Base-by-base conservation (phyloP, 2,888 invertebrate species). In the Euclidia mi region DNA sequence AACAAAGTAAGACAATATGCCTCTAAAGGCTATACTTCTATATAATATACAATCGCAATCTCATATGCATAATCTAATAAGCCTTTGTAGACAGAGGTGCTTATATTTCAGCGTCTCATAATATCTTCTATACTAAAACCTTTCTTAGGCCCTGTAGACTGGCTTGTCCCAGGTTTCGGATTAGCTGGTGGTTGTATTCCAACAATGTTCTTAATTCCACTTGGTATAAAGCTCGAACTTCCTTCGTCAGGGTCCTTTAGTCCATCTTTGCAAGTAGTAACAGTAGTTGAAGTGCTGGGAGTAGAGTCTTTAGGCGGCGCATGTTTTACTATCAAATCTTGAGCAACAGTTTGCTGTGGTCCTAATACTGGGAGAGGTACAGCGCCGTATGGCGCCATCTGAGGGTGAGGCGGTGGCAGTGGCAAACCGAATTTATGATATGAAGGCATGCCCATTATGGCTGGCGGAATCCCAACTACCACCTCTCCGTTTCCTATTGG, bases 101-200 rank as follows among this genome's bases (percentile, higher is more conserved):
- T 50, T 50, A 58, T 0, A 50, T 43, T 52, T 50, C 95, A 97
- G 89, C 98, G 97, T 81, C 98, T 96, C 98, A 98, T 98, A 72
- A 98, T 98, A 76, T 98, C 98, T 82, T 98, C 98, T 94, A 98
- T 98, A 84, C 98, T 98, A 88, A 98, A 98, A 12, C 98, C 98
- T 82, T 97, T 97, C 79, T 97, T 97, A 71, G 97, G 95, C 7
- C 96, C 96, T 72, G 94, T 95, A 0, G 95, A 94, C 37, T 95
- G 95, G 57, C 95, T 95, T 14, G 95, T 95, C 20, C 95, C 94
- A 9, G 95, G 95, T 34, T 94, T 95, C 0, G 94, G 90, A 70
- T 91, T 92, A 25, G 84, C 71, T 46, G 80, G 89, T 18, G 94
- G 94, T 74, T 95, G 94, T 63, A 95, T 95, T 0, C 95, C 95